Evolutionary conservation across 2,888 invertebrate genomes (phyloP), one percentile per base, ranked within the genome.

Genomic region (Aleiodes testaceus): DNA sequence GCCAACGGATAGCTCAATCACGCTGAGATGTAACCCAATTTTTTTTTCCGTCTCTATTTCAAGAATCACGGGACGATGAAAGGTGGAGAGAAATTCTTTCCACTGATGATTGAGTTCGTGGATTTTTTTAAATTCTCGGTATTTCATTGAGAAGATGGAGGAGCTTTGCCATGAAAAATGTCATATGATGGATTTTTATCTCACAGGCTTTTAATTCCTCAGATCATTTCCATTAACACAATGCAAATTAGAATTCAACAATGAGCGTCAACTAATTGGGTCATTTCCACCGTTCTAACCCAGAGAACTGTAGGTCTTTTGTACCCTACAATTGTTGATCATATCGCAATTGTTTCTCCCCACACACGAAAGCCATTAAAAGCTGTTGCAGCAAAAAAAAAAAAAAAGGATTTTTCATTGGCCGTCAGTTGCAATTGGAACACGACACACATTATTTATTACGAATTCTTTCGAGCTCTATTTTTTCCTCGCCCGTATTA

Each of bases 291-390:
- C 52, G 20, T 16, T 22, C 16, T 52, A 52, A 52, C 52, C 52
- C 52, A 22, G 22, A 52, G 52, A 52, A 52, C 52, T 22, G 20
- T 20, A 20, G 52, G 52, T 52, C 18, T 52, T 52, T 52, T 22
- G 22, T 52, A 12, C 20, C 52, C 22, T 22, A 52, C 52, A 36
- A 36, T 52, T 22, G 18, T 12, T 20, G 52, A 52, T 52, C 16
- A 52, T 22, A 52, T 52, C 36, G 52, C 12, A 52, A 52, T 52
- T 52, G 52, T 52, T 52, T 52, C 36, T 22, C 52, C 22, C 12
- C 22, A 22, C 52, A 50, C 18, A 20, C 50, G 16, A 18, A 20
- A 22, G 12, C 36, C 36, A 36, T 36, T 11, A 11, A 47, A 16
- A 14, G 47, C 22, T 12, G 20, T n/a, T n/a, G 26, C 26, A 26